Conservation (phyloP, 1,140 invertebrate genomes). For the Phortica variegata region DNA sequence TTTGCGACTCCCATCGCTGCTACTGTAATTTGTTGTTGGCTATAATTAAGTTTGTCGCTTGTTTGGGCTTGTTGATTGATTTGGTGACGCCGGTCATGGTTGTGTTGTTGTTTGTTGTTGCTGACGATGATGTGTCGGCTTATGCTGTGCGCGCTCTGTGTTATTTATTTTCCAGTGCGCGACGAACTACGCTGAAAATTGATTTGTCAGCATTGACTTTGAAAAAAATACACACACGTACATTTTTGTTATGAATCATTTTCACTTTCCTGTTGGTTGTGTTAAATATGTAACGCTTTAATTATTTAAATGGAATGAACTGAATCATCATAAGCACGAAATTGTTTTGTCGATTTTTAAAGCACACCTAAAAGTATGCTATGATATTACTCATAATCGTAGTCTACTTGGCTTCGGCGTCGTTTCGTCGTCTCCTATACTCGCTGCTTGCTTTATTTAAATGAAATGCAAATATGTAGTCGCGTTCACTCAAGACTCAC, state of each 20-base stretch:
- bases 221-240: conserved; percentile 10
- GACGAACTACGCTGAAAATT: conserved; percentile 11
- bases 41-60: not conserved
- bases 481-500: too few species aligned
- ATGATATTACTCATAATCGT: not conserved
- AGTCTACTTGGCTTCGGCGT: not conserved
- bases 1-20: too few species aligned
- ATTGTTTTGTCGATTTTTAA: not conserved
- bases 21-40: too few species aligned
- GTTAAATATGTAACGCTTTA: not conserved
- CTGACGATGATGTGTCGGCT: not conserved
- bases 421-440: not conserved
- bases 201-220: conserved; percentile 37
- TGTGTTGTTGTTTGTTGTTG: not conserved
- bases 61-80: not conserved
- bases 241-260: not conserved
- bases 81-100: too few species aligned
- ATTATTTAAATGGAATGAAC: too few species aligned
- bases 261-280: conserved; percentile 3
- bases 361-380: conserved; percentile 37
- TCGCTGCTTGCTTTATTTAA: conserved; percentile 9
- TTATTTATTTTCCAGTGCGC: too few species aligned
- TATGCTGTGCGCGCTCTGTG: too few species aligned
- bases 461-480: too few species aligned
- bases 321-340: not conserved